Evolutionary conservation across 2,888 invertebrate species (phyloP), one percentile per base, ranked within the genome.

Genomic region (Salticus scenicus): DNA sequence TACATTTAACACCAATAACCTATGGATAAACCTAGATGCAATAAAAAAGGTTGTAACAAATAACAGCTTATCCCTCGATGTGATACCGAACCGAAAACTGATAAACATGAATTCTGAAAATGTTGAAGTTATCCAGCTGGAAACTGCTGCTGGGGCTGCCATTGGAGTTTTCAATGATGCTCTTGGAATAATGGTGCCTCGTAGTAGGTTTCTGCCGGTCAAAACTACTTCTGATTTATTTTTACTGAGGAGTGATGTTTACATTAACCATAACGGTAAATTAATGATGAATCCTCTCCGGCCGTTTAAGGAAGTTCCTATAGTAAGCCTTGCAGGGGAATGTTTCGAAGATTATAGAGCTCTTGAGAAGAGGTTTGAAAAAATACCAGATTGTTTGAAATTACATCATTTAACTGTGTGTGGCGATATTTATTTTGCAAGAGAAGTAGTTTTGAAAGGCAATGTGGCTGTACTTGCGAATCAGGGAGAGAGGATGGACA

Each of bases 401-500:
- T 92, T 99, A 90, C 99, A 99, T 91, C 99, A 99, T 92, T 93
- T 99, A 90, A 99, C 99, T 0, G 98, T 99, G 0, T 98, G 98
- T 0, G 99, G 99, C 0, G 98, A 99, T 92, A 99, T 99, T 10
- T 99, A 98, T 0, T 99, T 99, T 91, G 99, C 99, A 1, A 95
- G 96, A 91, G 95, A 95, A 64, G 98, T 99, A 0, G 94, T 96
- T 4, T 93, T 99, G 85, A 97, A 96, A 95, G 99, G 99, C 57
- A 99, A 99, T 64, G 99, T 99, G 14, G 99, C 99, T 89, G 97
- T 99, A 88, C 99, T 99, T 89, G 99, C 99, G 14, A 99, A 99
- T 92, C 98, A 99, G 91, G 99, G 99, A 63, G 99, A 99, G 91
- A 94, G 98, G 87, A 99, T 99, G 90, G 99, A 99, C 93, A 98